Conservation (phyloP, 2,797 vertebrate genomes). For the Eospalax fontanierii region DNA sequence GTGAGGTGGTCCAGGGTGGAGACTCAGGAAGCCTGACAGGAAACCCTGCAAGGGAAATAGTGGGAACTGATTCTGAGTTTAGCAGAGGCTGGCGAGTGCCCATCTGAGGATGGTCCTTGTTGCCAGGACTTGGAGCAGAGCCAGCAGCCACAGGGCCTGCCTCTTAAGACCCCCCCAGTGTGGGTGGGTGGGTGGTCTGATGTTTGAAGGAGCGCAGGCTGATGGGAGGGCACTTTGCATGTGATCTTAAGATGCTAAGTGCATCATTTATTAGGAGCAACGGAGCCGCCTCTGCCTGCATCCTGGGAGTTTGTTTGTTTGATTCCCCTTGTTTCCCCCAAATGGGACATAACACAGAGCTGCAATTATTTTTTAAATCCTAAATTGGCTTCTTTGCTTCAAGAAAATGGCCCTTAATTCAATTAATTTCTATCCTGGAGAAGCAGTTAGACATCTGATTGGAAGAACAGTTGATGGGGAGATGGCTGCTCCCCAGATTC, state of each 20-base stretch:
- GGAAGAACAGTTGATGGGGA: constrained; percentile 14
- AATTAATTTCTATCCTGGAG: constrained; percentile 62
- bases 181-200: rapidly evolving
- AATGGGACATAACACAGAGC: constrained; percentile 64
- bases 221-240: constrained; percentile 40
- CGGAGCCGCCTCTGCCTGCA: not conserved
- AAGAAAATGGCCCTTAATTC: constrained; percentile 63
- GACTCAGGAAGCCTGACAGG: not conserved
- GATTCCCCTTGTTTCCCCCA: not conserved
- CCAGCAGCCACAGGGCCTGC: not conserved
- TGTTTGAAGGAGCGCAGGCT: not conserved
- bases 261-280: constrained; percentile 65
- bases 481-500: not conserved
- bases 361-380: constrained; percentile 71
- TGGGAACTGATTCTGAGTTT: not conserved
- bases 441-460: constrained; percentile 66
- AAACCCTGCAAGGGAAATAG: rapidly evolving
- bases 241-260: constrained; percentile 34
- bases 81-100: not conserved
- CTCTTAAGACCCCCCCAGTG: not conserved
- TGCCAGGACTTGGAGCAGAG: not conserved
- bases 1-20: not conserved
- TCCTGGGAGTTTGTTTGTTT: constrained; percentile 42
- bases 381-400: constrained; percentile 74
- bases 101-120: too few relatives aligned